Conservation (phyloP, 2,797 vertebrate species). For the Sebastolobus altivelis region DNA sequence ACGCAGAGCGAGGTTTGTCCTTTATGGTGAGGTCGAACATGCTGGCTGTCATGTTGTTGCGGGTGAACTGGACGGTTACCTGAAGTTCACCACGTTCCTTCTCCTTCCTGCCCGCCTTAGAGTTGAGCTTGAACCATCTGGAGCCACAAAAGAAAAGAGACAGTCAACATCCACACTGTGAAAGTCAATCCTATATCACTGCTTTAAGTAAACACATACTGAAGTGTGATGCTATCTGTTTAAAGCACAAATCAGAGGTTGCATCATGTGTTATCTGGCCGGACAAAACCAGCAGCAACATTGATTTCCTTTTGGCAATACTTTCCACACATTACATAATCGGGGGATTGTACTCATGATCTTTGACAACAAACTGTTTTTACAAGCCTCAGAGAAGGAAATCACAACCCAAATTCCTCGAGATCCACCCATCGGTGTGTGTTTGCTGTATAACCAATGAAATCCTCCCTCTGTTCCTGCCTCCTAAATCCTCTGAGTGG, state of each 20-base stretch:
- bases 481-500: slow-evolving; percentile 38
- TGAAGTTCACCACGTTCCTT: slow-evolving; percentile 95
- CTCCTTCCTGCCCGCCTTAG: slow-evolving; percentile 93
- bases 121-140: slow-evolving; percentile 96
- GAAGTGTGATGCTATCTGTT: neutral
- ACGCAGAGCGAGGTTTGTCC: slow-evolving; percentile 94
- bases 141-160: slow-evolving; percentile 27
- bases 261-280: neutral
- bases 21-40: slow-evolving; percentile 98
- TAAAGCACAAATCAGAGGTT: slow-evolving; percentile 2
- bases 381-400: slow-evolving; percentile 36
- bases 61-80: slow-evolving; percentile 93
- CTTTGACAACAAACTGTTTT: slow-evolving; percentile 47
- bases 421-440: slow-evolving; percentile 24
- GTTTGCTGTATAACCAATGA: slow-evolving; percentile 29
- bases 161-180: neutral
- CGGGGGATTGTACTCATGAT: neutral
- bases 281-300: slow-evolving; percentile 24
- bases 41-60: slow-evolving; percentile 95
- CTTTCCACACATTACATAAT: slow-evolving; percentile 61
- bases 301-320: slow-evolving; percentile 55
- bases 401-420: slow-evolving; percentile 33
- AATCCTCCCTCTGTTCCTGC: slow-evolving; percentile 38
- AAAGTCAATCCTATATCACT: neutral
- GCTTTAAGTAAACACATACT: neutral